Conservation (phyloP, 2,888 invertebrate species). For the Penaeus monodon region DNA sequence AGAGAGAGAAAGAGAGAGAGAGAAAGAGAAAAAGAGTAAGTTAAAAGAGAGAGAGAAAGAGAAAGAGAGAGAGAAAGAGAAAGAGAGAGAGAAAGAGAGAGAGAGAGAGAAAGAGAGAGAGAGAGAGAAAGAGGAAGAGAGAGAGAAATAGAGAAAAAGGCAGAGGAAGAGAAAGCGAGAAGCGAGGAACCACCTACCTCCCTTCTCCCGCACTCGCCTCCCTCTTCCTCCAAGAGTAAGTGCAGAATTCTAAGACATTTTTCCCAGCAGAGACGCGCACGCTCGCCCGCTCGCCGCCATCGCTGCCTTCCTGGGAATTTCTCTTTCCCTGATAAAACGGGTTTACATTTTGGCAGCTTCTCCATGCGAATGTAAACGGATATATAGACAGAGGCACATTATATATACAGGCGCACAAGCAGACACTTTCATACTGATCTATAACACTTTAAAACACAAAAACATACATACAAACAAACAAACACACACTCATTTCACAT, state of each 20-base stretch:
- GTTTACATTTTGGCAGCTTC: too few relatives aligned
- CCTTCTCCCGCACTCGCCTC: background rate
- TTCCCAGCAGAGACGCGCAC: background rate
- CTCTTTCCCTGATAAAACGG: too few relatives aligned
- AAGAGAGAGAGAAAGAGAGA: conserved; percentile 29
- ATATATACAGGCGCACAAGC: too few relatives aligned
- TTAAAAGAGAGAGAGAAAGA: background rate
- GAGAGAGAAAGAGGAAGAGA: conserved; percentile 21
- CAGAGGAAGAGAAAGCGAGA: background rate
- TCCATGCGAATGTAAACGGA: too few relatives aligned
- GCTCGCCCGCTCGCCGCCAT: too few relatives aligned
- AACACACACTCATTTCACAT: too few relatives aligned
- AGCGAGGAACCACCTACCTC: background rate
- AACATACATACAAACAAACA: background rate
- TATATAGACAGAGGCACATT: too few relatives aligned
- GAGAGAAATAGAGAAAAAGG: conserved; percentile 9
- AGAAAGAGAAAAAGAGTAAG: too few relatives aligned
- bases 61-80: conserved; percentile 32
- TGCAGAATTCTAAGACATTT: background rate
- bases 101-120: conserved; percentile 29
- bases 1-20: too few relatives aligned
- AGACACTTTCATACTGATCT: too few relatives aligned
- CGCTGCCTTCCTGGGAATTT: too few relatives aligned
- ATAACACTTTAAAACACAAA: too few relatives aligned
- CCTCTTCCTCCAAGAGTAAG: background rate